phyloP scores from a whole-genome alignment of 1,140 invertebrate genomes.

The Argopecten irradians region DNA sequence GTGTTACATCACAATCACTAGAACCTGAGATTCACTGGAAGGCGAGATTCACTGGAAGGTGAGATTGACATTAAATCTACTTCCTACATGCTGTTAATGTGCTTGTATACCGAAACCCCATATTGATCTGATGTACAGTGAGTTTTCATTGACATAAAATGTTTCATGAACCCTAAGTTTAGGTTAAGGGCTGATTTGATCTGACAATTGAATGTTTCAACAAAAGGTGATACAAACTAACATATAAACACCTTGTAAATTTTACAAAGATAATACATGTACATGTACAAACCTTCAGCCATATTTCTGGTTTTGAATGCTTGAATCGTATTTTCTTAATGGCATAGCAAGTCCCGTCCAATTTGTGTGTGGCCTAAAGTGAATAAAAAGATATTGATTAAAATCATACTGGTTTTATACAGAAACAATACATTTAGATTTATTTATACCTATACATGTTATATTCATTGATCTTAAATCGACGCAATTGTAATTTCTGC shows the following conservation, averaged over 20 bases:
- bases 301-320: constrained; percentile 65
- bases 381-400: constrained; percentile 29
- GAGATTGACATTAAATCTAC: no score
- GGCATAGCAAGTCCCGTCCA: constrained; percentile 88
- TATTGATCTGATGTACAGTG: no score
- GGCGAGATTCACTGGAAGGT: no score
- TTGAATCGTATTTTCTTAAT: constrained; percentile 85
- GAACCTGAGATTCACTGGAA: no score
- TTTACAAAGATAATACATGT: neutral
- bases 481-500: no score
- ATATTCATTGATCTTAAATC: no score
- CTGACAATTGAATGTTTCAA: neutral
- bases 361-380: constrained; percentile 82
- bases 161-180: neutral
- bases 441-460: neutral
- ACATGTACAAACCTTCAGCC: constrained; percentile 69
- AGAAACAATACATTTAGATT: neutral
- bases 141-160: neutral
- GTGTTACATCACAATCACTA: no score
- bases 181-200: neutral
- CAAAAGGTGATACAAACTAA: neutral
- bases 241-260: no score
- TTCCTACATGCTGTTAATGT: no score
- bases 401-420: neutral
- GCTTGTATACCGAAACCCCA: no score